Evolutionary conservation across 2,888 invertebrate genomes (phyloP).

Genomic region (Furcula furcula): DNA sequence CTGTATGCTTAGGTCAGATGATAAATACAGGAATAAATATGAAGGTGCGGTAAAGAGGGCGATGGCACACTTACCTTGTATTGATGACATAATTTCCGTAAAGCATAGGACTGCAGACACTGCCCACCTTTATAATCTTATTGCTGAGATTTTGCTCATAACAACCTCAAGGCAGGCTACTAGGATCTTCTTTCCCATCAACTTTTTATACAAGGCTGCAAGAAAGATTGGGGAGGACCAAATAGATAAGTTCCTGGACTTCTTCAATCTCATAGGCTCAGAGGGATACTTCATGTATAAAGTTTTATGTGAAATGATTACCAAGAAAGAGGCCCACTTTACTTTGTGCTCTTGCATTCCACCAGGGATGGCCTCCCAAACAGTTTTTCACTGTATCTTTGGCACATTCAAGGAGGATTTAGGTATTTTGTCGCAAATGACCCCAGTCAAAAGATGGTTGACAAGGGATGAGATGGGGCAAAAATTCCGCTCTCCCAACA

Average conservation of each 20-base stretch:
- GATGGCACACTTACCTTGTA: slow-evolving; percentile 18
- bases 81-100: slow-evolving; percentile 13
- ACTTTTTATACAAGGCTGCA: slow-evolving; percentile 10
- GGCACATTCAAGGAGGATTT: slow-evolving; percentile 28
- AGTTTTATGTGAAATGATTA: neutral
- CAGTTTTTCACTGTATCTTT: slow-evolving; percentile 23
- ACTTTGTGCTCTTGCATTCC: slow-evolving; percentile 10
- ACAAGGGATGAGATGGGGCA: slow-evolving; percentile 18
- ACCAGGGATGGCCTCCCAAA: slow-evolving; percentile 20
- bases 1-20: slow-evolving; percentile 19
- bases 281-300: slow-evolving; percentile 26
- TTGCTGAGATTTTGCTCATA: slow-evolving; percentile 20
- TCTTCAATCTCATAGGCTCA: slow-evolving; percentile 25
- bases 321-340: too few relatives aligned
- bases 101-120: slow-evolving; percentile 5
- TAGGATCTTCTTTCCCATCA: slow-evolving; percentile 26
- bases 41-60: slow-evolving; percentile 19
- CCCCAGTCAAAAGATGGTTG: slow-evolving; percentile 5
- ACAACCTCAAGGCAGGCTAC: slow-evolving; percentile 25
- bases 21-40: slow-evolving; percentile 14
- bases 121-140: too few relatives aligned
- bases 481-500: too few relatives aligned
- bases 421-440: slow-evolving; percentile 3
- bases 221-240: neutral
- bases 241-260: slow-evolving; percentile 4